Evolutionary conservation across 2,113 vertebrate species (phyloP).

Genomic region (Carassius gibelio): DNA sequence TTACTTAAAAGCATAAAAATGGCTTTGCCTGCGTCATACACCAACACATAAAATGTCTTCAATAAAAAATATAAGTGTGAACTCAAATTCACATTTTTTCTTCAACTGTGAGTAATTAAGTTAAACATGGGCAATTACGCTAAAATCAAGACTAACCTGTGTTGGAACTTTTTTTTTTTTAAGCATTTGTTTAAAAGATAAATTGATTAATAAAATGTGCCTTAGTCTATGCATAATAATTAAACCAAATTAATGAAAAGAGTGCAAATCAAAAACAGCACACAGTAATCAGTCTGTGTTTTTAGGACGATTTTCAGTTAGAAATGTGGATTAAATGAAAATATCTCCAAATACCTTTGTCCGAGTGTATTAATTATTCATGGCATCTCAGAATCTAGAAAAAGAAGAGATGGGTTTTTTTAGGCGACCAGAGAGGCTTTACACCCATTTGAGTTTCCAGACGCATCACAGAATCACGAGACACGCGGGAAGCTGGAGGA

Average conservation of each 20-base stretch:
- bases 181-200: neutral
- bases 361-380: constrained; percentile 39
- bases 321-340: neutral
- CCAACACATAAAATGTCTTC: neutral
- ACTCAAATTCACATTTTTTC: neutral
- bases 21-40: neutral
- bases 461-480: neutral
- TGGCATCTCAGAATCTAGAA: neutral
- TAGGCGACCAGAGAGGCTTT: neutral
- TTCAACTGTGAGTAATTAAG: neutral
- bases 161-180: neutral
- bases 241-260: neutral
- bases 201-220: too few species aligned
- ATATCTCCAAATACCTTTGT: constrained; percentile 47
- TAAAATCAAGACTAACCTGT: too few species aligned
- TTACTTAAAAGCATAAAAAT: neutral
- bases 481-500: neutral
- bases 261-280: neutral
- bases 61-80: neutral
- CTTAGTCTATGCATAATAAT: neutral
- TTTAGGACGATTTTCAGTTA: neutral
- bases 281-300: neutral
- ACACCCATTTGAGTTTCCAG: neutral
- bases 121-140: too few species aligned
- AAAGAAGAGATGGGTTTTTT: neutral